Evolutionary conservation across 2,113 vertebrate species (phyloP).

Genomic region (Sphyrna mokarran): DNA sequence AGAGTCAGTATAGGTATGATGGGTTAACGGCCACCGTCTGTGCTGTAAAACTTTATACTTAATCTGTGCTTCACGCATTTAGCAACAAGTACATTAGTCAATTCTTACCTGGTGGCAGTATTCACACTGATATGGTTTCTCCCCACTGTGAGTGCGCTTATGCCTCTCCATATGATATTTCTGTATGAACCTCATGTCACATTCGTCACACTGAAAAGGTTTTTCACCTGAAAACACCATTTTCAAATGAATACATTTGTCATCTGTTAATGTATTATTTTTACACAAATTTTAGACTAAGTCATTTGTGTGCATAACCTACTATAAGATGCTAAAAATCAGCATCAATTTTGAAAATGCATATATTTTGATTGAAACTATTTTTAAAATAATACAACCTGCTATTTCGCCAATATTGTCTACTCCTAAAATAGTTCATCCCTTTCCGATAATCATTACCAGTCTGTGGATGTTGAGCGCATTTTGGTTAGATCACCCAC

Average conservation of each 20-base stretch:
- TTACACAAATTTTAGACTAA: not conserved
- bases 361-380: not conserved
- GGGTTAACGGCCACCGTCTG: not conserved
- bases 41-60: not conserved
- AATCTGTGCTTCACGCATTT: not conserved
- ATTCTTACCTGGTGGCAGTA: slow-evolving; percentile 89
- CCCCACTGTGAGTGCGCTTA: slow-evolving; percentile 96
- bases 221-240: slow-evolving; percentile 77
- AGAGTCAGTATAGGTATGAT: not conserved
- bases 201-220: slow-evolving; percentile 95
- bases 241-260: not conserved
- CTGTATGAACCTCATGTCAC: slow-evolving; percentile 98
- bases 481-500: not conserved
- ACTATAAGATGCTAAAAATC: not conserved
- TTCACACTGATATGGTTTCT: slow-evolving; percentile 98
- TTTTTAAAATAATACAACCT: not conserved
- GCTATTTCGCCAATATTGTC: not conserved
- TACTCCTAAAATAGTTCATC: not conserved
- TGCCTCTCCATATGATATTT: slow-evolving; percentile 99
- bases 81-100: slow-evolving; percentile 39
- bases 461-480: not conserved
- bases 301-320: not conserved
- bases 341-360: not conserved
- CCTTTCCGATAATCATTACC: not conserved
- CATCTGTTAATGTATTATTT: not conserved